These are phyloP conservation scores for Xyrauchen texanus DNA, from an alignment of 2,113 vertebrate genomes.

Conservation along the genomic window DNA sequence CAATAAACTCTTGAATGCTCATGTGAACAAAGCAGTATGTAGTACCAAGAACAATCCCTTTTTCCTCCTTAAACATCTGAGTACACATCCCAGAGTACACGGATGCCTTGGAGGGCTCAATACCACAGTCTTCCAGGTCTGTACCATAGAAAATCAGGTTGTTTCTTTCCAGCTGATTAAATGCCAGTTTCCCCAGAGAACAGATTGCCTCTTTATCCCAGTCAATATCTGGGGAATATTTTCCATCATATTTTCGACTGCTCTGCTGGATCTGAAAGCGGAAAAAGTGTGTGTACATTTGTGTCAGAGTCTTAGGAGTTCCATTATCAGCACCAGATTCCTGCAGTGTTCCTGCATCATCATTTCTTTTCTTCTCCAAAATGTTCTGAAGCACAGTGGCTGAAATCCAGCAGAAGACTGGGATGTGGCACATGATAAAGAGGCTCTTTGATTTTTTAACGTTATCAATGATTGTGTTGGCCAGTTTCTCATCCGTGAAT, in stretches of 20 bases:
- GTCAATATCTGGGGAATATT: neutral
- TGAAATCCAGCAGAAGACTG: too few relatives aligned
- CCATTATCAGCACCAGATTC: neutral
- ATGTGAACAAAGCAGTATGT: too few relatives aligned
- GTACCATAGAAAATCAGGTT: conserved; percentile 31
- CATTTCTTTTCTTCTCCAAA: neutral
- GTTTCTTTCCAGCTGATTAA: conserved; percentile 34
- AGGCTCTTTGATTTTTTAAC: too few relatives aligned
- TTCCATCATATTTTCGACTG: conserved; percentile 17
- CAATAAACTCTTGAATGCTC: too few relatives aligned
- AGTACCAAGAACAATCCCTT: too few relatives aligned
- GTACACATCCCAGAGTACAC: too few relatives aligned
- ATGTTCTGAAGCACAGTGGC: too few relatives aligned
- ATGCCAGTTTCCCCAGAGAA: conserved; percentile 20
- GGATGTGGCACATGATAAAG: too few relatives aligned
- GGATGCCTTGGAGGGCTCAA: neutral
- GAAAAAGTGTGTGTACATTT: conserved; percentile 35
- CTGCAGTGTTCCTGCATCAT: neutral
- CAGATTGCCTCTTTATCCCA: conserved; percentile 29
- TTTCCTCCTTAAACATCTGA: too few relatives aligned
- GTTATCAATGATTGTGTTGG: too few relatives aligned
- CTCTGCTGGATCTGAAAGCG: conserved; percentile 35
- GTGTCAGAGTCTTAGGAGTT: conserved; percentile 33
- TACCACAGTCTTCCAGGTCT: conserved; percentile 19
- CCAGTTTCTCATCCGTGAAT: too few relatives aligned